These are phyloP conservation scores for Globodera rostochiensis DNA, from an alignment of 1,140 invertebrate species.

Conservation along the genomic window DNA sequence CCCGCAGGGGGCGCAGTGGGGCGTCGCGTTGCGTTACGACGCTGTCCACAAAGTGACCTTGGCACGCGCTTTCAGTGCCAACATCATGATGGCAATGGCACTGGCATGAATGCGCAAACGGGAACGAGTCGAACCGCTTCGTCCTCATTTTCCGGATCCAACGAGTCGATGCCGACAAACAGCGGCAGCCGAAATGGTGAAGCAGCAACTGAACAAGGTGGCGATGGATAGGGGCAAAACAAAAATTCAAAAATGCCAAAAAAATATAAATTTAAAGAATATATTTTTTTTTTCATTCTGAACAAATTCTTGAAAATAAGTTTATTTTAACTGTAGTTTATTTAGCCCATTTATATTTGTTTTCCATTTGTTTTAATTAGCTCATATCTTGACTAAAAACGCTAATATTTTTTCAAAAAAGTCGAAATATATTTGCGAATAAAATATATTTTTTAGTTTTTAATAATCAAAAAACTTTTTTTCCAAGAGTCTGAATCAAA, in stretches of 20 bases:
- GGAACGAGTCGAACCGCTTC: background rate
- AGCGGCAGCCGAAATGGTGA: constrained; percentile 3
- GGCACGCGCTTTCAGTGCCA: constrained; percentile 49
- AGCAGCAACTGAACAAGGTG: constrained; percentile 2
- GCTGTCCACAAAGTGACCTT: constrained; percentile 52
- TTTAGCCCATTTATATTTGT: too few relatives aligned
- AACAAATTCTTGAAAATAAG: background rate
- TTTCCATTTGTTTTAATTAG: too few relatives aligned
- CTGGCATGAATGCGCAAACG: background rate
- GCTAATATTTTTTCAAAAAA: too few relatives aligned
- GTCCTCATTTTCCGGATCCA: constrained; percentile 18
- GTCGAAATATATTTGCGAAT: too few relatives aligned
- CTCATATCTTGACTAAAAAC: too few relatives aligned
- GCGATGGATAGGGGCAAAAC: too few relatives aligned
- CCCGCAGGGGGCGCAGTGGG: background rate
- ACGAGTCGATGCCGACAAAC: constrained; percentile 41
- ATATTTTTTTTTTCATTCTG: too few relatives aligned
- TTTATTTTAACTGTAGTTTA: too few relatives aligned
- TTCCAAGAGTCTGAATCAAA: constrained; percentile 40
- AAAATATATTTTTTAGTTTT: too few relatives aligned
- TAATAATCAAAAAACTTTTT: background rate
- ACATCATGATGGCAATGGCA: constrained; percentile 17
- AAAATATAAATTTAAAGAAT: too few relatives aligned
- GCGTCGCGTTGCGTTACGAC: constrained; percentile 13
- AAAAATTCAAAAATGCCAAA: background rate